These are phyloP conservation scores for Hoplodrina blanda DNA, from an alignment of 2,888 invertebrate genomes.

Conservation along the genomic window DNA sequence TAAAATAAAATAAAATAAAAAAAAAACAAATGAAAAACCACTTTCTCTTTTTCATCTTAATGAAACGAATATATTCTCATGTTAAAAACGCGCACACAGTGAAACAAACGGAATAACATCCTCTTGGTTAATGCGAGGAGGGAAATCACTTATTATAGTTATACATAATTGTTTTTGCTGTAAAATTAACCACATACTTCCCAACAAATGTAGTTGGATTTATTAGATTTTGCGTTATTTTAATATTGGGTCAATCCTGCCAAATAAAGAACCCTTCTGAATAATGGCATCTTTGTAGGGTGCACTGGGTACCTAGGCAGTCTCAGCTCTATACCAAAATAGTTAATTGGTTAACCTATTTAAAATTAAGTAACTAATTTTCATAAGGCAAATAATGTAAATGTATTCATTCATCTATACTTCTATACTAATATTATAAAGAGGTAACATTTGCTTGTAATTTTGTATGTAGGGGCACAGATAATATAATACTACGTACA, in stretches of 20 bases:
- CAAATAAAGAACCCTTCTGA: too few relatives aligned
- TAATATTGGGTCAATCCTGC: not conserved
- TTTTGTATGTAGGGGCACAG: too few relatives aligned
- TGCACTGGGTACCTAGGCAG: too few relatives aligned
- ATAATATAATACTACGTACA: too few relatives aligned
- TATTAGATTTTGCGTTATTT: not conserved
- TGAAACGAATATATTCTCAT: not conserved
- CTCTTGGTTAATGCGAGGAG: slow-evolving; percentile 11
- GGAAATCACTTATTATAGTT: slow-evolving; percentile 21
- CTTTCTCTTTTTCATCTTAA: slow-evolving; percentile 9
- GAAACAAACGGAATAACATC: slow-evolving; percentile 13
- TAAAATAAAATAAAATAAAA: not conserved
- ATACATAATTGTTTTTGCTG: slow-evolving; percentile 6
- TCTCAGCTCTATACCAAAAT: too few relatives aligned
- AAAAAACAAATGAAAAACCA: not conserved
- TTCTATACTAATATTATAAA: too few relatives aligned
- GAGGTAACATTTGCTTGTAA: too few relatives aligned
- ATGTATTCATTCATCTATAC: too few relatives aligned
- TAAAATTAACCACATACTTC: slow-evolving; percentile 14
- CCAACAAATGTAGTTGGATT: not conserved
- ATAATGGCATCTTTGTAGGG: too few relatives aligned
- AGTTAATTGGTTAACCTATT: too few relatives aligned
- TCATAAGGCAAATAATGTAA: too few relatives aligned
- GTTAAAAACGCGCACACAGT: not conserved
- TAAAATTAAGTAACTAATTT: too few relatives aligned